A percentile compares a stretch with the other conserved stretches of the same genome.
These are phyloP conservation scores for Lasius platythorax DNA, from an alignment of 2,888 invertebrate species.

Conservation along the genomic window DNA sequence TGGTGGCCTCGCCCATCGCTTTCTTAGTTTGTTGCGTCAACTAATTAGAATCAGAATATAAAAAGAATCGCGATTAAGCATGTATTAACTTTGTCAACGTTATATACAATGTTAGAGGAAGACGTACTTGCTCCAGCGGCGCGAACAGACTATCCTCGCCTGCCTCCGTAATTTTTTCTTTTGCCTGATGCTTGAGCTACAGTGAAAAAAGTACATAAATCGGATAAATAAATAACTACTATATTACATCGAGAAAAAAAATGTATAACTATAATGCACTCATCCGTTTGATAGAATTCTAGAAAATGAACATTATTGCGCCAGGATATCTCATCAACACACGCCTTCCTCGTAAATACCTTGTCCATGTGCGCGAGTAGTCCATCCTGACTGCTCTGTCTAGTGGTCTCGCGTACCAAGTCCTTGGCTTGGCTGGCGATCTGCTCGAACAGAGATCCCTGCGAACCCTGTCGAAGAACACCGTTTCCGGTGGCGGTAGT, in stretches of 20 bases:
- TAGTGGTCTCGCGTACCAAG: slow-evolving; percentile 94
- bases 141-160: slow-evolving; percentile 92
- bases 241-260: not conserved
- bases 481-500: slow-evolving; percentile 75
- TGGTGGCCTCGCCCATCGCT: slow-evolving; percentile 93
- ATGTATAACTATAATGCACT: not conserved
- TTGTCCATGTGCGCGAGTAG: slow-evolving; percentile 96
- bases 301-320: not conserved
- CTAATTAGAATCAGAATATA: slow-evolving; percentile 85
- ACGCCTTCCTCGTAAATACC: slow-evolving; percentile 86
- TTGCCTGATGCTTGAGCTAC: slow-evolving; percentile 89
- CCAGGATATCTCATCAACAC: not conserved
- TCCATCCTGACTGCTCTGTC: slow-evolving; percentile 96
- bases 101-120: not conserved
- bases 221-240: not conserved
- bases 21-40: slow-evolving; percentile 95
- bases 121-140: slow-evolving; percentile 92
- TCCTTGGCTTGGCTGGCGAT: slow-evolving; percentile 96
- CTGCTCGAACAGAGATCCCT: slow-evolving; percentile 94
- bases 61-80: not conserved
- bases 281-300: not conserved
- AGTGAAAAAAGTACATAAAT: slow-evolving; percentile 41
- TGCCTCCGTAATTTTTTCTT: slow-evolving; percentile 89
- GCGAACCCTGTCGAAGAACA: slow-evolving; percentile 92
- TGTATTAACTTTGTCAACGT: not conserved